A percentile compares a stretch with the other conserved stretches of the same genome.
These are phyloP conservation scores for Nasonia giraulti DNA, from an alignment of 1,140 invertebrate species.

Conservation along the genomic window DNA sequence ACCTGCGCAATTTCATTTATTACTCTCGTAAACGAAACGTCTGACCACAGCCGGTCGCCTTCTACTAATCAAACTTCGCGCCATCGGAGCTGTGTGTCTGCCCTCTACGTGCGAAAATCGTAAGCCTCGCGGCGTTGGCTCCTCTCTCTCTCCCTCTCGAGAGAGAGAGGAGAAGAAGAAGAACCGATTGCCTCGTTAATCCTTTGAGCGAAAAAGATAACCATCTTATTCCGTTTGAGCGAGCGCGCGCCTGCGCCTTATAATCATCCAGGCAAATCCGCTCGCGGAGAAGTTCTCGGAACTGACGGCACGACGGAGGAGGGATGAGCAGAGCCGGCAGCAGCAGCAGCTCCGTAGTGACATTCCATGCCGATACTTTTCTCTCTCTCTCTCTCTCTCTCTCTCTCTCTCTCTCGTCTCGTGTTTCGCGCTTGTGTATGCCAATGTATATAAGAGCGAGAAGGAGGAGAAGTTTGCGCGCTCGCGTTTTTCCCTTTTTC, in stretches of 20 bases:
- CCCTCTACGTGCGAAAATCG: slow-evolving; percentile 47
- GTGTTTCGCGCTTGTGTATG: slow-evolving; percentile 61
- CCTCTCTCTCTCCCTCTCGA: neutral
- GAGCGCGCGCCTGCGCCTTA: slow-evolving; percentile 62
- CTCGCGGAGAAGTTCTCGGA: slow-evolving; percentile 67
- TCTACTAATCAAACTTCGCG: slow-evolving; percentile 37
- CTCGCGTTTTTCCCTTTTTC: slow-evolving; percentile 2
- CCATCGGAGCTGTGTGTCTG: neutral
- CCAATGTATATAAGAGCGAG: neutral
- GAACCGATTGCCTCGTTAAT: slow-evolving; percentile 65
- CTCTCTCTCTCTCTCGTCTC: slow-evolving; percentile 59
- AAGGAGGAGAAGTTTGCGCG: neutral
- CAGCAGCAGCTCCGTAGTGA: slow-evolving; percentile 57
- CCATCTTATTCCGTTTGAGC: slow-evolving; percentile 64
- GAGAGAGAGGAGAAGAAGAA: slow-evolving; percentile 44
- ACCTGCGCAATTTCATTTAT: neutral
- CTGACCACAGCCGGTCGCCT: slow-evolving; percentile 20
- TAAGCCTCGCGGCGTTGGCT: slow-evolving; percentile 40
- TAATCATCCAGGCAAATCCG: slow-evolving; percentile 69
- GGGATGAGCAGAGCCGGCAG: slow-evolving; percentile 54
- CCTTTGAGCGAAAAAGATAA: slow-evolving; percentile 69
- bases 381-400: slow-evolving; percentile 52
- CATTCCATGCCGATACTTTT: slow-evolving; percentile 70
- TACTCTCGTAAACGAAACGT: slow-evolving; percentile 10
- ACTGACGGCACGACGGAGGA: slow-evolving; percentile 55